phyloP scores from a whole-genome alignment of 2,113 vertebrate species.

The Pardalotus punctatus region DNA sequence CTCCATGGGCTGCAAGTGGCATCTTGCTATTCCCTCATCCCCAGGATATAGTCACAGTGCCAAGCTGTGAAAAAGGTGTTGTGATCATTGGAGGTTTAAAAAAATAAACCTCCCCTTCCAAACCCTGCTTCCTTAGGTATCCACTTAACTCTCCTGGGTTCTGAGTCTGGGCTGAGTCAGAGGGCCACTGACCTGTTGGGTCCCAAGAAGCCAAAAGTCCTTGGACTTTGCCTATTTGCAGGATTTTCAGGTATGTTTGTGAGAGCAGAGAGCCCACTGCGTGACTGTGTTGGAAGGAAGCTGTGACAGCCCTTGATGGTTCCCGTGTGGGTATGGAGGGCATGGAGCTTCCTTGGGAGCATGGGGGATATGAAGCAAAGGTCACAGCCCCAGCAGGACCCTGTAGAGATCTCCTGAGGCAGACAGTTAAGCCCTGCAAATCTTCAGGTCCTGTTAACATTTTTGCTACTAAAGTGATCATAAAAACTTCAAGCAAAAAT shows the following conservation, averaged over 20 bases:
- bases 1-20: rapidly evolving
- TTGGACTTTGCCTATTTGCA: not conserved
- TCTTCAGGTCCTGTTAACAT: not conserved
- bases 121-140: not conserved
- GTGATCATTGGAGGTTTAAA: not conserved
- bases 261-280: not conserved
- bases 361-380: not conserved
- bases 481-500: not conserved
- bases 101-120: not conserved
- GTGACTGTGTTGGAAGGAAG: not conserved
- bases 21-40: not conserved
- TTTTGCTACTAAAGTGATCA: not conserved
- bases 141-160: not conserved
- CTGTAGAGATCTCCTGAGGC: rapidly evolving
- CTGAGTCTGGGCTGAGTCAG: not conserved
- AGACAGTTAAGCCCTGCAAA: too few relatives aligned
- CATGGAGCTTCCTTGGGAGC: not conserved
- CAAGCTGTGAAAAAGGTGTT: not conserved
- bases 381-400: not conserved
- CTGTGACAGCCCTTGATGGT: rapidly evolving
- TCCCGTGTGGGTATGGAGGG: not conserved
- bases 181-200: not conserved
- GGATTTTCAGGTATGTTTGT: not conserved
- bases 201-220: not conserved
- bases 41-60: not conserved